A percentile compares a stretch with the other conserved stretches of the same genome.
phyloP scores from a whole-genome alignment of 2,797 vertebrate species.

The Chiroxiphia lanceolata region DNA sequence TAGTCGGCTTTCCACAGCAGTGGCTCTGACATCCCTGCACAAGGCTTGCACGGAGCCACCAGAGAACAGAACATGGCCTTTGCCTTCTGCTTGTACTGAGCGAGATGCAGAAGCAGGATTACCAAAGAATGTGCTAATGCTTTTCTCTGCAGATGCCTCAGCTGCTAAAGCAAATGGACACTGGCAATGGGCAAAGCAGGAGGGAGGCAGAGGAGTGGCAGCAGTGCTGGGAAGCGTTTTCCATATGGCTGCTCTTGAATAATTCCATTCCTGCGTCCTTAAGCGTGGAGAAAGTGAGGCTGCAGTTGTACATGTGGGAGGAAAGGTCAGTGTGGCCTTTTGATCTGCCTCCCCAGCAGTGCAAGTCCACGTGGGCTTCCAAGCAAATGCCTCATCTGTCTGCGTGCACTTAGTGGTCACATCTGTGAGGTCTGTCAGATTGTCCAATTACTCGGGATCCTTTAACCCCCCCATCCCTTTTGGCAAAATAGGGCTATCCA shows the following conservation, averaged over 20 bases:
- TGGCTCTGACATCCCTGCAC: not conserved
- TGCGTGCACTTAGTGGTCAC: not conserved
- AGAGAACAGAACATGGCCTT: not conserved
- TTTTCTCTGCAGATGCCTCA: constrained; percentile 18
- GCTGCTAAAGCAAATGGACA: constrained; percentile 10
- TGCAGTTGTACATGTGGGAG: not conserved
- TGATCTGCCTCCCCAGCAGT: not conserved
- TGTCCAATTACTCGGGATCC: not conserved
- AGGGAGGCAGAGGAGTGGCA: constrained; percentile 20
- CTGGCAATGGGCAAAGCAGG: not conserved
- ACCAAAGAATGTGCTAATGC: not conserved
- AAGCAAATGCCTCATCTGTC: not conserved
- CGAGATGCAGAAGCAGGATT: not conserved
- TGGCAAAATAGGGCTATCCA: constrained; percentile 20
- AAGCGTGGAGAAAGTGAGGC: not conserved
- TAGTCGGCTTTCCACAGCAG: not conserved
- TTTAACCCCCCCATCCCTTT: not conserved
- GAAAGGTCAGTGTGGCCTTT: constrained; percentile 24
- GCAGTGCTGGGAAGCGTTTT: not conserved
- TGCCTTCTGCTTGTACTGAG: constrained; percentile 4
- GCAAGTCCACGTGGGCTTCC: not conserved
- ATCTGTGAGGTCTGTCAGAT: not conserved
- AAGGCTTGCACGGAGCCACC: not conserved
- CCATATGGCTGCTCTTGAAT: not conserved
- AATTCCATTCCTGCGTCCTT: not conserved